Percentiles rank a stretch among this genome's conserved stretches.
Conservation (phyloP, 2,113 vertebrate genomes). For the Speoplatyrhinus poulsoni region DNA sequence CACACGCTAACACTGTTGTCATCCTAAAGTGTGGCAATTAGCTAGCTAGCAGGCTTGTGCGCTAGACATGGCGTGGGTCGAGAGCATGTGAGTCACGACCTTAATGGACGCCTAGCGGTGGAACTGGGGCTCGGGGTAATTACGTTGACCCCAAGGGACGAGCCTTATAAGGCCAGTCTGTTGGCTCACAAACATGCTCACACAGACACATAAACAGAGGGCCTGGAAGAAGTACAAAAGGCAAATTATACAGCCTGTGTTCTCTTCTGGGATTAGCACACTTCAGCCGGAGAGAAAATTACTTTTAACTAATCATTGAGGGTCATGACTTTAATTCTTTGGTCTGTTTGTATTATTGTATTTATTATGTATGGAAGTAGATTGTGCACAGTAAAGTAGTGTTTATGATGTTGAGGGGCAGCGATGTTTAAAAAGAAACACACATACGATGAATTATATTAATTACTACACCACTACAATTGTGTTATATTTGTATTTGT, state of each 20-base stretch:
- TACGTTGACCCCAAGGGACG: conserved; percentile 61
- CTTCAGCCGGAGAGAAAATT: too few species aligned
- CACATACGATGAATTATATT: too few species aligned
- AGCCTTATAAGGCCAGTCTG: conserved; percentile 21
- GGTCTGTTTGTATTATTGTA: background rate
- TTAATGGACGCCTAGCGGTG: conserved; percentile 57
- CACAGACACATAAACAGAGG: conserved; percentile 11
- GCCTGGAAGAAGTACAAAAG: conserved; percentile 27
- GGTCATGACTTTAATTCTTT: background rate
- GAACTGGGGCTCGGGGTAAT: conserved; percentile 55
- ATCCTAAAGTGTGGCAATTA: conserved; percentile 37
- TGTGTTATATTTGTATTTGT: too few species aligned
- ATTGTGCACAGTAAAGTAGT: background rate
- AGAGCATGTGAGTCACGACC: conserved; percentile 56
- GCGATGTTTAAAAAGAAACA: too few species aligned
- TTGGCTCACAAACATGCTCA: too few species aligned
- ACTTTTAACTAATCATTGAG: background rate
- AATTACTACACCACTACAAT: too few species aligned
- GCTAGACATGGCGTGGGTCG: conserved; percentile 1
- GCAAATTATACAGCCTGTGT: conserved; percentile 40
- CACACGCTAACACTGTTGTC: conserved; percentile 19
- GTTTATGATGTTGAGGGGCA: too few species aligned
- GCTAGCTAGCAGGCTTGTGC: conserved; percentile 40
- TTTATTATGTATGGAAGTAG: background rate
- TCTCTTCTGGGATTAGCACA: conserved; percentile 4